Evolutionary conservation across 2,113 vertebrate genomes (phyloP).

Genomic region (Psittacus erithacus): DNA sequence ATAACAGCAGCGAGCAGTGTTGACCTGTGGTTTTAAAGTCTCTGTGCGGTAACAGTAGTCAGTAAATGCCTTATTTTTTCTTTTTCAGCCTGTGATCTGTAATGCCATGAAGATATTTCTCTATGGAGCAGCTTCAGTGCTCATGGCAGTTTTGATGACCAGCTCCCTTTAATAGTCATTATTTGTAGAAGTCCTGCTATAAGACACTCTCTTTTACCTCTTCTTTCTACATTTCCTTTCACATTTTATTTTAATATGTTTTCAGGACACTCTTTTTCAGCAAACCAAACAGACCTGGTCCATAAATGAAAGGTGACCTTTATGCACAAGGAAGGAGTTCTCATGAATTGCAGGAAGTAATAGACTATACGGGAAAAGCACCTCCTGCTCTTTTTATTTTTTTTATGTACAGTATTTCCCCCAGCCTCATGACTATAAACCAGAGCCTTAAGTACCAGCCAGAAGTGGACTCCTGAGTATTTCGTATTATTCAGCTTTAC

Average conservation of each 20-base stretch:
- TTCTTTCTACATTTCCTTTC: constrained; percentile 30
- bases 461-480: constrained; percentile 39
- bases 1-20: not conserved
- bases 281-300: constrained; percentile 36
- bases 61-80: not conserved
- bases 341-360: constrained; percentile 74
- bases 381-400: constrained; percentile 30
- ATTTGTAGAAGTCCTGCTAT: not conserved
- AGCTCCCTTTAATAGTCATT: not conserved
- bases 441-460: constrained; percentile 18
- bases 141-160: not conserved
- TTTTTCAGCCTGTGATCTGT: not conserved
- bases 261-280: constrained; percentile 53
- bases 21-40: not conserved
- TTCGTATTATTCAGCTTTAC: constrained; percentile 9
- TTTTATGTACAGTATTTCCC: constrained; percentile 44
- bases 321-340: constrained; percentile 68
- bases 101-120: not conserved
- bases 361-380: constrained; percentile 61
- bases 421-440: constrained; percentile 27
- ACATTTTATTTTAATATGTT: not conserved
- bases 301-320: constrained; percentile 75
- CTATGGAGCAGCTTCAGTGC: not conserved
- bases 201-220: not conserved
- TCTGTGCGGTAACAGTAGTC: not conserved